Conservation (phyloP, 2,113 vertebrate species). For the Nyctibius bracteatus region DNA sequence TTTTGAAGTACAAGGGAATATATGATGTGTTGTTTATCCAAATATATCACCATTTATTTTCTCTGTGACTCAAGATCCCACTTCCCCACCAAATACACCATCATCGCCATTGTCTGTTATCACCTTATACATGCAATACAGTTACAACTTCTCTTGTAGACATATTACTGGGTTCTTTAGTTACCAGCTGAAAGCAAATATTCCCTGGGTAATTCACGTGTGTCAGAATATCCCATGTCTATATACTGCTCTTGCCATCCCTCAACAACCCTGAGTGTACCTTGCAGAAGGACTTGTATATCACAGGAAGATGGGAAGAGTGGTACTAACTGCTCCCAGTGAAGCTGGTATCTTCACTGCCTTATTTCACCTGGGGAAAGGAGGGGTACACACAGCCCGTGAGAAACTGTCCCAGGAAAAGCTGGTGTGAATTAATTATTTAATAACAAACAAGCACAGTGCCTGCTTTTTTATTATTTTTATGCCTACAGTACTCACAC, state of each 20-base stretch:
- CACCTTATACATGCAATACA: rapidly evolving
- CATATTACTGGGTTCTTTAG: background rate
- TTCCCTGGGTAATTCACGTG: background rate
- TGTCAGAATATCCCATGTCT: background rate
- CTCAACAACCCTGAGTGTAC: background rate
- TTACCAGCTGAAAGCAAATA: background rate
- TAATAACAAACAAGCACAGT: background rate
- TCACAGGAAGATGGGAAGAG: background rate
- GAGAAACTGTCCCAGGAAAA: background rate
- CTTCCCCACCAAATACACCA: background rate
- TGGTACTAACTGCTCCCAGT: background rate
- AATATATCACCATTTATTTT: background rate
- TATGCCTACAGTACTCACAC: background rate
- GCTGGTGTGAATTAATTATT: background rate
- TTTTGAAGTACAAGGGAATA: background rate
- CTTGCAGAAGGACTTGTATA: background rate
- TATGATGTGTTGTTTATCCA: background rate
- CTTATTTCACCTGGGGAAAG: background rate
- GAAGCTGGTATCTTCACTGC: background rate
- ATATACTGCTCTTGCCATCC: background rate
- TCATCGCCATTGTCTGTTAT: background rate
- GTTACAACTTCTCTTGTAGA: background rate
- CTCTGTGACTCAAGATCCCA: background rate
- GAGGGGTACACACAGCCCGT: background rate
- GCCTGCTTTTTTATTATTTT: constrained; percentile 14